Base-by-base conservation (phyloP, 2,888 invertebrate species). In the Oligia fasciuncula region DNA sequence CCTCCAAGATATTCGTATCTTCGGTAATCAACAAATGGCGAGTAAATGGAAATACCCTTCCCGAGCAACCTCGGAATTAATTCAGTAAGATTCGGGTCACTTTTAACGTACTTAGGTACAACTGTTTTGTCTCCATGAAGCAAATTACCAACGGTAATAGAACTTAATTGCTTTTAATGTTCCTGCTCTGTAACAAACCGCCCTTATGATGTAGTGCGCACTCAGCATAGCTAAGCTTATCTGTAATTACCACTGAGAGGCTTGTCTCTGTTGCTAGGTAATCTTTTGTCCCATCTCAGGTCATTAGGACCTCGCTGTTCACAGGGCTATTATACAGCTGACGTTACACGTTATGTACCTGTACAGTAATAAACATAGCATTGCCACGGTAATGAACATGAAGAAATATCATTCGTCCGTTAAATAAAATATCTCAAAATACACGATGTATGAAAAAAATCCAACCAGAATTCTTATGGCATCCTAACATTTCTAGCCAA, bases 81-180 rank as follows among this genome's bases (percentile, higher is more conserved):
- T 88, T 87, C 79, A 79, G 75, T 84, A 75, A 85, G 77, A n/a
- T 14, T 82, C 57, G 72, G 77, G 84, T 88, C 82, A 73, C 67
- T 77, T 86, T 84, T 14, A n/a, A 86, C 71, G 73, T 82, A 89
- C 4, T 6, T 19, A n/a, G n/a, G n/a, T n/a, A 3, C 8, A 54
- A 54, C 54, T 54, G 54, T 54, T 54, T 54, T 54, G 54, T 19
- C 8, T 8, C 49, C 29, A 29, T 29, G 4, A 29, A 51, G 23
- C 0, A 51, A 69, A 35, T 19, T 49, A 13, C 19, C 8, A 69
- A 13, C 49, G 19, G 19, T 43, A n/a, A 67, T n/a, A n/a, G 17
- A 43, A n/a, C 4, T 68, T 29, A 29, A 68, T 46, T 19, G 68
- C 8, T 29, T 49, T 29, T 6, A 73, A 75, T 60, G 6, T n/a